Conservation (phyloP, 1,140 invertebrate species). For the Drosophila subpulchrella region DNA sequence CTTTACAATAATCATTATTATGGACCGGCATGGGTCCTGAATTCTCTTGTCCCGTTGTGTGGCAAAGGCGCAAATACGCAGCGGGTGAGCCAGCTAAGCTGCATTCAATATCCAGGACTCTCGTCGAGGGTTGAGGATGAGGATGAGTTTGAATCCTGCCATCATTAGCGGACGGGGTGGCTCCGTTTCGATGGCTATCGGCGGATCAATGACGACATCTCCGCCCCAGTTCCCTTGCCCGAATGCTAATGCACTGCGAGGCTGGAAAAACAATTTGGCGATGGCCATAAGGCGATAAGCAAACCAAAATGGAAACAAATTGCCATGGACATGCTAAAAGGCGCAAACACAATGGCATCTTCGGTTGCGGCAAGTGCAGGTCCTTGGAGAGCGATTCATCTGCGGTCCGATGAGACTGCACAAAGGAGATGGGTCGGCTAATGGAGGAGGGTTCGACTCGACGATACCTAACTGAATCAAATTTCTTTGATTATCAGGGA, state of each 20-base stretch:
- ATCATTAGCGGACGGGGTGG: constrained; percentile 73
- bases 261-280: constrained; percentile 73
- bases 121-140: constrained; percentile 42
- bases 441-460: constrained; percentile 8
- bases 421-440: constrained; percentile 15
- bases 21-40: constrained; percentile 50
- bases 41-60: constrained; percentile 36
- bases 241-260: constrained; percentile 65
- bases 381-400: constrained; percentile 68
- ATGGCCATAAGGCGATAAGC: constrained; percentile 73
- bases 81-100: constrained; percentile 74
- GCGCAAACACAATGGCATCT: constrained; percentile 56
- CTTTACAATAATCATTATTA: constrained; percentile 81
- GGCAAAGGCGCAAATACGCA: constrained; percentile 80
- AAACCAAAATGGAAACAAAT: constrained; percentile 83
- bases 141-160: constrained; percentile 48
- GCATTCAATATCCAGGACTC: constrained; percentile 67
- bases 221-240: constrained; percentile 15
- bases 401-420: constrained; percentile 47
- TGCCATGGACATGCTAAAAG: constrained; percentile 61
- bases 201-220: constrained; percentile 74
- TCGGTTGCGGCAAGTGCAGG: constrained; percentile 62
- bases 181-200: constrained; percentile 67
- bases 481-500: constrained; percentile 15
- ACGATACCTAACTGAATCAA: not conserved